Base-by-base conservation (phyloP, 2,797 vertebrate genomes). In the Linurgus olivaceus region DNA sequence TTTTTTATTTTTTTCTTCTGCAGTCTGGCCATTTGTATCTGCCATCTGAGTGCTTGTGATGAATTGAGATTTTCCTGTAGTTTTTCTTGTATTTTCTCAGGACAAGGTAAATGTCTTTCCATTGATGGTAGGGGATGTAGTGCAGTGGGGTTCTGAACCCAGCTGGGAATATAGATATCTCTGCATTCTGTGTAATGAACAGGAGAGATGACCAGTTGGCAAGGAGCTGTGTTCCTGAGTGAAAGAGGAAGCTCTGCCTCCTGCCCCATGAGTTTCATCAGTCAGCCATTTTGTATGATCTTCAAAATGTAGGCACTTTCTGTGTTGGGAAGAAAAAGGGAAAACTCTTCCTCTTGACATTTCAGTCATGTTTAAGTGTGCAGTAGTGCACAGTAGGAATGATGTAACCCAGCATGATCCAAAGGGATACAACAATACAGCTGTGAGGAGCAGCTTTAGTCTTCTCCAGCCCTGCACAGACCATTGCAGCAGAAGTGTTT, bases 81-180 rank as follows among this genome's bases (percentile, higher is more conserved):
- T 58, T 88, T 84, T 88, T 47, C 68, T 67, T 92, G 19, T 33
- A 13, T 83, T 95, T 93, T 85, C n/a, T 90, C 9, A 48, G 52
- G 37, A 35, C 31, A 65, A 50, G 17, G 28, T 81, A 35, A 28
- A 1, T 50, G 28, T 62, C 31, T 45, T 78, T 70, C 16, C 15
- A 0, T 1, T 76, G 63, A 20, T 61, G 37, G 19, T 74, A 40
- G 15, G 29, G 6, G 38, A 8, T 33, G 33, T 54, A 61, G 29
- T 7, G 0, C 19, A 29, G 44, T 4, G 5, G 54, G 23, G 12
- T 17, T 89, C 66, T 67, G 80, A 88, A 55, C 19, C 40, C 35
- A n/a, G 17, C 45, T 76, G 67, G 67, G 48, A 76, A 12, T 20
- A 21, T 17, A 21, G 11, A 4, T 57, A 24, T 44, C n/a, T 20